phyloP scores from a whole-genome alignment of 1,140 invertebrate species.

The Anastrepha obliqua region DNA sequence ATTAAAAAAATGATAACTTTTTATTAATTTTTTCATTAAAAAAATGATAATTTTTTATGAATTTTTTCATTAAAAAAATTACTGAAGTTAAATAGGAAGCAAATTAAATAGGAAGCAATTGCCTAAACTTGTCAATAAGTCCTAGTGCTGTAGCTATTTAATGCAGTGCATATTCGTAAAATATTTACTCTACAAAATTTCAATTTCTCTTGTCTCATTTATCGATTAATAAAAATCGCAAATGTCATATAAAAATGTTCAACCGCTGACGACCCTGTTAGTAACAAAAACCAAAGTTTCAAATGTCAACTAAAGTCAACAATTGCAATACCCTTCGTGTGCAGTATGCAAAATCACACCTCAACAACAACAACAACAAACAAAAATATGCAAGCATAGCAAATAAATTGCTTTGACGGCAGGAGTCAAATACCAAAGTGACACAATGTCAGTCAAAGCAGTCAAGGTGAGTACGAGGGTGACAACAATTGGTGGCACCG shows the following conservation, averaged over 20 bases:
- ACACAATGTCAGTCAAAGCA: slow-evolving; percentile 36
- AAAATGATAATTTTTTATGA: too few species aligned
- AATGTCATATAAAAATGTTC: background rate
- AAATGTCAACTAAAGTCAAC: slow-evolving; percentile 28
- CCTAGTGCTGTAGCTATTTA: too few species aligned
- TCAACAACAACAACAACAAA: background rate
- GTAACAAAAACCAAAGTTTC: slow-evolving; percentile 4
- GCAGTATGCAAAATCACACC: background rate
- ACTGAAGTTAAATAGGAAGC: too few species aligned
- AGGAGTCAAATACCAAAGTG: slow-evolving; percentile 50
- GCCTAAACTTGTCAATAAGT: too few species aligned
- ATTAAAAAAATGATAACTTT: too few species aligned
- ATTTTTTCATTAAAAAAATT: too few species aligned
- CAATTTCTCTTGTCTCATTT: background rate
- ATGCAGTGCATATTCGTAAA: too few species aligned
- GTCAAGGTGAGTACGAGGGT: background rate
- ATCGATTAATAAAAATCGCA: background rate
- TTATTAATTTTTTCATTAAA: too few species aligned
- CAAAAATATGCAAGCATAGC: slow-evolving; percentile 20
- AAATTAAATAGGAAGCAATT: too few species aligned
- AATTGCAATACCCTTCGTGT: slow-evolving; percentile 12
- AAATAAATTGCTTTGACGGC: slow-evolving; percentile 33
- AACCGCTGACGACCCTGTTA: background rate
- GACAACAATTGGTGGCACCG: background rate
- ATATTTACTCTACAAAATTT: too few species aligned